phyloP scores from a whole-genome alignment of 2,113 vertebrate genomes.

The Myotis yumanensis region DNA sequence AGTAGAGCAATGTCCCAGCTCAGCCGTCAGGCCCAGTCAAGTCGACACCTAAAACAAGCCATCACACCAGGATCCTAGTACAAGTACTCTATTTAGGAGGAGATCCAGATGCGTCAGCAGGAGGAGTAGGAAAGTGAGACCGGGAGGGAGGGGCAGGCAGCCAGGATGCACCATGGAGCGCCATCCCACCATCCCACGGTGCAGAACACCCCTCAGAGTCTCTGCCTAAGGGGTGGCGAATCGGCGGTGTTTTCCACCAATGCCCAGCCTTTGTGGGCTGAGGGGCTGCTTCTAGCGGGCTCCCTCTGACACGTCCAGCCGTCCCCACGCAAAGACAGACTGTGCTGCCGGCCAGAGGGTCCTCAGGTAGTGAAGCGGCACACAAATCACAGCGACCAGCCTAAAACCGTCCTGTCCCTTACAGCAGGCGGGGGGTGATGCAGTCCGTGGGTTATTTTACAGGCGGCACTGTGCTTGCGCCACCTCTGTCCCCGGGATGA shows the following conservation, averaged over 20 bases:
- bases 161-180: too few relatives aligned
- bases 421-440: neutral
- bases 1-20: neutral
- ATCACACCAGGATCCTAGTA: neutral
- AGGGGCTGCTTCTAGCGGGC: neutral
- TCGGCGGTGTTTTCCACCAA: neutral
- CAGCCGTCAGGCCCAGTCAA: neutral
- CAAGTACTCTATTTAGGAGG: neutral
- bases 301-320: neutral
- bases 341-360: neutral
- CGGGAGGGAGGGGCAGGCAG: neutral
- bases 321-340: neutral
- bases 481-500: neutral
- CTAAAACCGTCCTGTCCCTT: neutral
- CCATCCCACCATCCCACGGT: too few relatives aligned
- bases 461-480: neutral
- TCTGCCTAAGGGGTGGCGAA: accelerated
- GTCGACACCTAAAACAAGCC: neutral
- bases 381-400: neutral
- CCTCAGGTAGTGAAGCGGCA: neutral
- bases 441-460: neutral
- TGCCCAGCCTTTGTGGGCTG: neutral
- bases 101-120: neutral
- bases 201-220: neutral
- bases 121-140: neutral